Conservation (phyloP, 2,888 invertebrate species). For the Trichogramma evanescens region DNA sequence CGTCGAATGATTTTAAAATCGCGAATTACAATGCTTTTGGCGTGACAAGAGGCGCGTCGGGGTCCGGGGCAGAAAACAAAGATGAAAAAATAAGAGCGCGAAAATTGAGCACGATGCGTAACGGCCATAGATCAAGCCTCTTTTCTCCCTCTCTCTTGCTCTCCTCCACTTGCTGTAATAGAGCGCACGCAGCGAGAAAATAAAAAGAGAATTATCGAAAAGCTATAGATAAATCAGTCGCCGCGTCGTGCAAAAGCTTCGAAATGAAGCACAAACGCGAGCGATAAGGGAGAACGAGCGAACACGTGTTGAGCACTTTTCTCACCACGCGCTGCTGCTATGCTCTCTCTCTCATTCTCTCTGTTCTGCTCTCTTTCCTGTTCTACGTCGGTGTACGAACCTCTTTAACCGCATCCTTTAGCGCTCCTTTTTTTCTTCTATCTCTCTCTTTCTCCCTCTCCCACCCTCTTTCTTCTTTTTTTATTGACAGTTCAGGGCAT, state of each 20-base stretch:
- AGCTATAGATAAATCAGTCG: slow-evolving; percentile 36
- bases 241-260: slow-evolving; percentile 9
- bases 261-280: slow-evolving; percentile 28
- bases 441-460: background rate
- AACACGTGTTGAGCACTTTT: slow-evolving; percentile 43
- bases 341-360: background rate
- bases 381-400: background rate
- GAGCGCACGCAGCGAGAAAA: slow-evolving; percentile 23
- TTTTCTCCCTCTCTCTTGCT: too few species aligned
- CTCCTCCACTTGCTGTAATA: slow-evolving; percentile 18
- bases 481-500: too few species aligned
- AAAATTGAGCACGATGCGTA: background rate
- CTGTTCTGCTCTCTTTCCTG: background rate
- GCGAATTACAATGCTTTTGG: too few species aligned
- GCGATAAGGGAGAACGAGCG: slow-evolving; percentile 33
- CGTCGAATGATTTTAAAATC: too few species aligned
- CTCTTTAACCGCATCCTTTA: slow-evolving; percentile 13
- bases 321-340: slow-evolving; percentile 16
- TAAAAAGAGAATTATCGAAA: slow-evolving; percentile 39
- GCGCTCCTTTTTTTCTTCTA: background rate
- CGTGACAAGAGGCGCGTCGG: too few species aligned
- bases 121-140: slow-evolving; percentile 29
- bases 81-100: too few species aligned
- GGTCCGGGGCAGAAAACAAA: too few species aligned
- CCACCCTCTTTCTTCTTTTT: background rate